Evolutionary conservation across 2,888 invertebrate species (phyloP), one percentile per base, ranked within the genome.

Genomic region (Callimorpha dominula): DNA sequence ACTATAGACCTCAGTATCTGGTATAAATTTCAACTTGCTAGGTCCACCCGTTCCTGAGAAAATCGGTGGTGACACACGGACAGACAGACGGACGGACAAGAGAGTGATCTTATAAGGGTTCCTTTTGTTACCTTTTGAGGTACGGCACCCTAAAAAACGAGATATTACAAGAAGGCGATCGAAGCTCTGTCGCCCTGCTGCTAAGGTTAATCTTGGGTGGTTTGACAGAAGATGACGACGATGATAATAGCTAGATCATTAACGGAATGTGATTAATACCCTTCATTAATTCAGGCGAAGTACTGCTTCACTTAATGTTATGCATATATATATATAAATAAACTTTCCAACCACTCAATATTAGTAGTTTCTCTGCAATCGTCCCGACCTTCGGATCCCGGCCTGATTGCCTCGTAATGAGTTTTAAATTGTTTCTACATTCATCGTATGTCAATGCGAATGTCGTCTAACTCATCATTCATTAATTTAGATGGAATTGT

Each of bases 391-490:
- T 89, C 85, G 74, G 76, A 76, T 78, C 84, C 83, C 82, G 68
- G 80, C 82, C 80, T 88, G 90, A 92, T 91, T 92, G 90, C 87
- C 81, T 76, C 78, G 81, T 91, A 93, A 93, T 92, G 90, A 89
- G 82, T 89, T 93, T 92, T 91, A 91, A 93, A 94, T 91, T 92
- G 91, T 87, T 84, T 77, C 85, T 81, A 84, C 84, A 81, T 87
- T 84, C 85, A 86, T 86, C 85, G 79, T 79, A 74, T 80, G 80
- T 75, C 81, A 77, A 80, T 83, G 78, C 82, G 83, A 78, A 82
- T 85, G 79, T 65, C 52, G 64, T 63, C 12, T 68, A 57, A 69
- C 20, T 69, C 68, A 63, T 67, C 70, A 65, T 67, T 42, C 42
- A 20, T 43, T 20, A 31, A 74, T 73, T 72, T 62, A 60, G 52